Conservation (phyloP, 2,888 invertebrate species). For the Aphodius sticticus region DNA sequence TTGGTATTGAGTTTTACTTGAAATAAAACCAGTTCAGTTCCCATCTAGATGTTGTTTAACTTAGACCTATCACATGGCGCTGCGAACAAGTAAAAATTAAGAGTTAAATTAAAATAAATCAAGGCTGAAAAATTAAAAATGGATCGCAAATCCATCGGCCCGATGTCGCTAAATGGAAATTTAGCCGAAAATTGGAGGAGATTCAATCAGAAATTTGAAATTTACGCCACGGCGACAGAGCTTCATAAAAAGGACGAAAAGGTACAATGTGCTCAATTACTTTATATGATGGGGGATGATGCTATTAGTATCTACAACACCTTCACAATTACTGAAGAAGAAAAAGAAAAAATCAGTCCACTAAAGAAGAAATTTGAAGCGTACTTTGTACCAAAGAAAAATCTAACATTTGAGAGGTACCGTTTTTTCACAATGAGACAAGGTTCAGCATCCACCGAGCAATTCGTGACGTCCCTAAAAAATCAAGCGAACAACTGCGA, state of each 20-base stretch:
- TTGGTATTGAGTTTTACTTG: too few species aligned
- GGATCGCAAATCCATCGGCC: background rate
- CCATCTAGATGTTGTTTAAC: too few species aligned
- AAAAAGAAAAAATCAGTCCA: constrained; percentile 24
- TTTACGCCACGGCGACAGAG: constrained; percentile 37
- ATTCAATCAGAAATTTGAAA: constrained; percentile 39
- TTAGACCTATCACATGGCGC: background rate
- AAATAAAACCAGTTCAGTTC: too few species aligned
- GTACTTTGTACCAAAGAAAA: constrained; percentile 16
- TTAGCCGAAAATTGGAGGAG: constrained; percentile 36
- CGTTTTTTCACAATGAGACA: constrained; percentile 22
- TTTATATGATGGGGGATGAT: constrained; percentile 41
- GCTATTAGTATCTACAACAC: constrained; percentile 38
- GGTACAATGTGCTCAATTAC: constrained; percentile 38
- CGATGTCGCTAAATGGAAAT: background rate
- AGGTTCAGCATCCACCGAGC: constrained; percentile 16
- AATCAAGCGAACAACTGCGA: constrained; percentile 29
- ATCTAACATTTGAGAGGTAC: constrained; percentile 28
- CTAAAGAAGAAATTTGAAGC: constrained; percentile 25
- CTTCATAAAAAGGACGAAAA: constrained; percentile 35
- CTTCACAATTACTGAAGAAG: constrained; percentile 30
- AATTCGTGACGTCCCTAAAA: constrained; percentile 23
- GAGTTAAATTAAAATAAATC: background rate
- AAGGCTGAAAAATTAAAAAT: background rate
- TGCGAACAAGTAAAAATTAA: background rate